phyloP scores from a whole-genome alignment of 1,140 invertebrate genomes.

The Littorina saxatilis region DNA sequence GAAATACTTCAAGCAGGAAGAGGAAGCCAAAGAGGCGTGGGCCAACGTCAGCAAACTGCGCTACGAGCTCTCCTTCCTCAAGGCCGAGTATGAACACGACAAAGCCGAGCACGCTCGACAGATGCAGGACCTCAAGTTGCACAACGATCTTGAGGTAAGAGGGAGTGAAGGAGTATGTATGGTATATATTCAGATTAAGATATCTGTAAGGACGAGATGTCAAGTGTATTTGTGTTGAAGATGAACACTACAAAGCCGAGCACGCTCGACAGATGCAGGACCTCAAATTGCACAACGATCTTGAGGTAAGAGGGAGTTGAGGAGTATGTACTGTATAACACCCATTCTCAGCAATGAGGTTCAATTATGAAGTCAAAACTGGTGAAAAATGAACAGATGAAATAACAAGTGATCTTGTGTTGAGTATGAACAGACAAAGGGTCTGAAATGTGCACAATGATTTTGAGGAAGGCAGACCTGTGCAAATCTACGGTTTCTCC shows the following conservation, averaged over 20 bases:
- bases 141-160: conserved; percentile 73
- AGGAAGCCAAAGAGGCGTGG: conserved; percentile 68
- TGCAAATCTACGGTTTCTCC: no score
- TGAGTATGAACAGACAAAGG: no score
- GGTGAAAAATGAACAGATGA: no score
- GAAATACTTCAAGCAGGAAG: conserved; percentile 65
- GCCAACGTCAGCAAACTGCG: conserved; percentile 65
- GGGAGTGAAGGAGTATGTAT: background rate
- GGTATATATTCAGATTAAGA: background rate
- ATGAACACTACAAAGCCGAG: conserved; percentile 69
- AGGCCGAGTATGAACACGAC: conserved; percentile 73
- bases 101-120: conserved; percentile 65
- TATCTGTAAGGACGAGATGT: background rate
- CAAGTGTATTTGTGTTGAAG: no score
- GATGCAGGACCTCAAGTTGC: conserved; percentile 68
- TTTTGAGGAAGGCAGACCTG: no score
- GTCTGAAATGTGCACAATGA: no score
- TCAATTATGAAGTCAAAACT: no score
- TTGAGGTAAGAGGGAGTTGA: conserved; percentile 62
- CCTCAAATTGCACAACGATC: conserved; percentile 69
- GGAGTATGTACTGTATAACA: no score
- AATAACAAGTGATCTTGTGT: no score
- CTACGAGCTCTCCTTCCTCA: conserved; percentile 73
- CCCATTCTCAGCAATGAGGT: no score
- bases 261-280: conserved; percentile 68